A percentile compares a stretch with the other conserved stretches of the same genome.
Conservation (phyloP, 2,797 vertebrate genomes). For the Telmatherina bonti region DNA sequence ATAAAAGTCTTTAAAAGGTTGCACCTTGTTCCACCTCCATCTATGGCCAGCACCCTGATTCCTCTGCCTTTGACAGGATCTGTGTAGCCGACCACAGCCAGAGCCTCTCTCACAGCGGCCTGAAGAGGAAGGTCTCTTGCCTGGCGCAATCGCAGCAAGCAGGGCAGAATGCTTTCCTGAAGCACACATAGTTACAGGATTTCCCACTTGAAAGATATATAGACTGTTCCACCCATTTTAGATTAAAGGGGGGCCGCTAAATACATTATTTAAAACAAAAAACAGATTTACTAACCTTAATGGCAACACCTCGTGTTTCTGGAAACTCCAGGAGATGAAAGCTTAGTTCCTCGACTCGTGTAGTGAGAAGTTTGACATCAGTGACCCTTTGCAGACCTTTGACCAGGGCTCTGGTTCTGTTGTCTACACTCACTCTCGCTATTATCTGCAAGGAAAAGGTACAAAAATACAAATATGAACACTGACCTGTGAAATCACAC, state of each 20-base stretch:
- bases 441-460: constrained; percentile 86
- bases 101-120: constrained; percentile 90
- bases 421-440: constrained; percentile 95
- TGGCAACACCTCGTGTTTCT: constrained; percentile 92
- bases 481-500: too few species aligned
- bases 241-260: background rate
- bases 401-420: constrained; percentile 92
- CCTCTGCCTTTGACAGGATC: constrained; percentile 94
- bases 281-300: constrained; percentile 84
- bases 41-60: constrained; percentile 92
- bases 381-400: constrained; percentile 89
- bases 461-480: background rate
- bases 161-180: constrained; percentile 90
- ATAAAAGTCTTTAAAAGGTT: background rate
- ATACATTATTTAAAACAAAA: background rate
- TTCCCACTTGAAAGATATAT: background rate
- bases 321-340: constrained; percentile 94
- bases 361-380: constrained; percentile 88
- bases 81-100: constrained; percentile 92
- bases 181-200: background rate
- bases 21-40: constrained; percentile 96
- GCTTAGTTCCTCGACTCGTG: constrained; percentile 92
- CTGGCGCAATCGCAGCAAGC: constrained; percentile 90
- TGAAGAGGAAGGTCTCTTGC: constrained; percentile 89
- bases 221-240: rapidly evolving